Percentiles rank a stretch among this genome's conserved stretches.
Evolutionary conservation across 2,888 invertebrate species (phyloP).

Genomic region (Chesias legatella): DNA sequence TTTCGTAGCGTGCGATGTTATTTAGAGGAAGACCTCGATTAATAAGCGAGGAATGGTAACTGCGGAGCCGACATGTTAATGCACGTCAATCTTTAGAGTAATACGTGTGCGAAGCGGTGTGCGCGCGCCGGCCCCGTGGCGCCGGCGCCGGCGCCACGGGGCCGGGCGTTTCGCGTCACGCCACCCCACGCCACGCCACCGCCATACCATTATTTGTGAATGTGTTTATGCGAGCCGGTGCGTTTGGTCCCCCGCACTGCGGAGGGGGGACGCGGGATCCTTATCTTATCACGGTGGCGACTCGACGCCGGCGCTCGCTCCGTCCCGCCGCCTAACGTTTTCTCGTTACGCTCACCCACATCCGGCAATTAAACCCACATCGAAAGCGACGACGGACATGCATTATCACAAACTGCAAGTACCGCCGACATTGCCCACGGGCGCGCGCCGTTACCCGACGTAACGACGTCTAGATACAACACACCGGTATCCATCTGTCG

Average conservation of each 20-base stretch:
- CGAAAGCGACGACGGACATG: constrained; percentile 38
- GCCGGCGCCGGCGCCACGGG: constrained; percentile 41
- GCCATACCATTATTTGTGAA: constrained; percentile 60
- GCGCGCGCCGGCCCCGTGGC: constrained; percentile 35
- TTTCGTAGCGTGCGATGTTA: constrained; percentile 17
- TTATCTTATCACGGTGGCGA: constrained; percentile 44
- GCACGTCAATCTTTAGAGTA: constrained; percentile 47
- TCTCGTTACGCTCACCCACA: constrained; percentile 45
- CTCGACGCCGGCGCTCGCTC: constrained; percentile 44
- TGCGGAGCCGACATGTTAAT: constrained; percentile 39
- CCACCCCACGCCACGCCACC: constrained; percentile 28
- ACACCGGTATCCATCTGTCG: constrained; percentile 67
- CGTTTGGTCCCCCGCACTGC: constrained; percentile 38
- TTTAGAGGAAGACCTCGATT: constrained; percentile 27
- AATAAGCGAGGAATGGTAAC: constrained; percentile 29
- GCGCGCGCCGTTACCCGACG: constrained; percentile 57
- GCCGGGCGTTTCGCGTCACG: constrained; percentile 3
- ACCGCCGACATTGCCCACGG: constrained; percentile 55
- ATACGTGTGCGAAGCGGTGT: constrained; percentile 38
- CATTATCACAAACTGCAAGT: constrained; percentile 46
- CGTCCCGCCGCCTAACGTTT: constrained; percentile 14
- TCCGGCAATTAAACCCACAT: constrained; percentile 54
- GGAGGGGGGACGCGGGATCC: constrained; percentile 31
- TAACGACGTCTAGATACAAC: constrained; percentile 69
- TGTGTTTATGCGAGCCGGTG: constrained; percentile 56